Evolutionary conservation across 2,888 invertebrate genomes (phyloP).

Genomic region (Gastracanthus pulcherrimus): DNA sequence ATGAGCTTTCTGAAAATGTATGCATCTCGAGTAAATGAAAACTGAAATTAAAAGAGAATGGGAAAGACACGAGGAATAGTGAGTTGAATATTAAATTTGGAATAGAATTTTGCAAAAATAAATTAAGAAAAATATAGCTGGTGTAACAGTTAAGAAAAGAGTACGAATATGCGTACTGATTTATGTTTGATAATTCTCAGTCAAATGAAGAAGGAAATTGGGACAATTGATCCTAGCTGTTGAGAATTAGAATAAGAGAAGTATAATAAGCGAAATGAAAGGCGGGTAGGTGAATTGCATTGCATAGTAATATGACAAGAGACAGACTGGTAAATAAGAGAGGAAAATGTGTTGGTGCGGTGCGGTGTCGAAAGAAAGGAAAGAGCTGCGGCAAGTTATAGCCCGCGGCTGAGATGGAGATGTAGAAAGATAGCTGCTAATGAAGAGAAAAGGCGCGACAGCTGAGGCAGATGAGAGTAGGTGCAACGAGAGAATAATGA

Average conservation of each 20-base stretch:
- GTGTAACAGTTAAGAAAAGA: neutral
- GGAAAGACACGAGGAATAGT: neutral
- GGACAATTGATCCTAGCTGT: no score
- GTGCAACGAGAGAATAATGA: neutral
- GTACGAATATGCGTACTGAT: neutral
- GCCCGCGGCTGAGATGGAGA: neutral
- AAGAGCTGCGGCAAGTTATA: neutral
- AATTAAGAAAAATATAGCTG: no score
- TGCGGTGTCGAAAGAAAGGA: neutral
- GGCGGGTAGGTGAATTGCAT: neutral
- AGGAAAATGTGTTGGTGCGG: neutral
- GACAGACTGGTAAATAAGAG: neutral
- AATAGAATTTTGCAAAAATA: no score
- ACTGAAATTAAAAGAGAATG: neutral
- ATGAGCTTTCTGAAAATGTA: neutral
- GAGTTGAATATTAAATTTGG: neutral
- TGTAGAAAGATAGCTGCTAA: neutral
- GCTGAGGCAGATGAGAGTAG: slow-evolving; percentile 4
- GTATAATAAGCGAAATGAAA: neutral
- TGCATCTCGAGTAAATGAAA: neutral
- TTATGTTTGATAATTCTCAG: no score
- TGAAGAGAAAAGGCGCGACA: slow-evolving; percentile 47
- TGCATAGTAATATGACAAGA: neutral
- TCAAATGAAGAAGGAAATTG: no score
- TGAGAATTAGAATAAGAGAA: neutral